These are phyloP conservation scores for Prosopocoilus inquinatus DNA, from an alignment of 2,888 invertebrate genomes.

Conservation along the genomic window DNA sequence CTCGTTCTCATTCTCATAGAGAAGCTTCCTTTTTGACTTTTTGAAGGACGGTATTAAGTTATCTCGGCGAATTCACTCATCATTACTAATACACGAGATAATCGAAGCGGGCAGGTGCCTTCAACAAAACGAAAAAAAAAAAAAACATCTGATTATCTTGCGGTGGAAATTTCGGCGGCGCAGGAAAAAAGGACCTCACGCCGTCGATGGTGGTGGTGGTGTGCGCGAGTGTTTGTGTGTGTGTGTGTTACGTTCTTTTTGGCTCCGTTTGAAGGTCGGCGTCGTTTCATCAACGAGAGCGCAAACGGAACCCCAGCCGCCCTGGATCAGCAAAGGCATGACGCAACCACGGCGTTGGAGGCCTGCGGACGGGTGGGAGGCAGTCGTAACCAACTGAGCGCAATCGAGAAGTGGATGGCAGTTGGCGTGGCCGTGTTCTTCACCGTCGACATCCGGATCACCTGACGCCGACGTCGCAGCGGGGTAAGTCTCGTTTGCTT, in stretches of 20 bases:
- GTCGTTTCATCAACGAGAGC: conserved; percentile 1
- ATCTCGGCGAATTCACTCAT: too few relatives aligned
- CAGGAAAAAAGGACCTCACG: not conserved
- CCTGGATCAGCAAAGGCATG: conserved; percentile 20
- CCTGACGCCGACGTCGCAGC: too few relatives aligned
- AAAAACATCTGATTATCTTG: too few relatives aligned
- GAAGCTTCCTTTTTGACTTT: too few relatives aligned
- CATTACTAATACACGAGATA: too few relatives aligned
- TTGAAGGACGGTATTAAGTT: too few relatives aligned
- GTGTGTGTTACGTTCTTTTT: not conserved
- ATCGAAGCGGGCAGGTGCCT: too few relatives aligned
- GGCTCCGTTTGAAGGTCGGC: too few relatives aligned
- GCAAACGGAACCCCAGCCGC: conserved; percentile 14
- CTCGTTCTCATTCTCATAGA: too few relatives aligned
- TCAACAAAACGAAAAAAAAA: too few relatives aligned
- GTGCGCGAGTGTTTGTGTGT: not conserved
- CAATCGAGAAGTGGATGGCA: conserved; percentile 37
- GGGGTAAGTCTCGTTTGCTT: too few relatives aligned
- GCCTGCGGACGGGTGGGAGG: conserved; percentile 27
- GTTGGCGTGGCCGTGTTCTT: conserved; percentile 26
- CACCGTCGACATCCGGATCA: too few relatives aligned
- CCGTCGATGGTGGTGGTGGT: not conserved
- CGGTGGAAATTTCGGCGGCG: not conserved
- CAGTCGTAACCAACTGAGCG: conserved; percentile 24
- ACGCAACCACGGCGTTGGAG: conserved; percentile 27